phyloP scores from a whole-genome alignment of 2,113 vertebrate species.

The Dicrurus megarhynchus region DNA sequence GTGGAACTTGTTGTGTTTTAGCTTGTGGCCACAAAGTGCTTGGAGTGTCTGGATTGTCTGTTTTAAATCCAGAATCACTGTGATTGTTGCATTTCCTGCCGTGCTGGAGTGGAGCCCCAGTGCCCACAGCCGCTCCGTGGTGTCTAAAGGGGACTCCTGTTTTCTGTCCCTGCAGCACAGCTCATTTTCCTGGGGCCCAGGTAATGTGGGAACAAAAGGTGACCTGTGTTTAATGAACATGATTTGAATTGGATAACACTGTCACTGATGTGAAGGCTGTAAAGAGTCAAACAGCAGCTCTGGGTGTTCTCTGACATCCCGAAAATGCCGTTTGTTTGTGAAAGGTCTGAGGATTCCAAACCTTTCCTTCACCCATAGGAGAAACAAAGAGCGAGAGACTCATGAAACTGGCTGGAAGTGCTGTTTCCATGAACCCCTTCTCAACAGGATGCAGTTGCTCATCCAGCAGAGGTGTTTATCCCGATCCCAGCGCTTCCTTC shows the following conservation, averaged over 20 bases:
- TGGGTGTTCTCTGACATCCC: background rate
- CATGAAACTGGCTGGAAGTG: background rate
- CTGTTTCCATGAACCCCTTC: background rate
- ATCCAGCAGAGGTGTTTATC: background rate
- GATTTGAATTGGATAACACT: background rate
- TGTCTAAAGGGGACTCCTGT: background rate
- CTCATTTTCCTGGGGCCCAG: background rate
- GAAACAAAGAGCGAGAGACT: background rate
- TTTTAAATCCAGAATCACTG: background rate
- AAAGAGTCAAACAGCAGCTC: background rate
- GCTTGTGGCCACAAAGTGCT: background rate
- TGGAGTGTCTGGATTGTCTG: too few species aligned
- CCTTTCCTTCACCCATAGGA: background rate
- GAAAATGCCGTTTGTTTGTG: background rate
- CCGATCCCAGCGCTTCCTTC: background rate
- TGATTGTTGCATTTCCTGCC: background rate
- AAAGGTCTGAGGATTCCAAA: background rate
- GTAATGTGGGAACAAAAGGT: background rate
- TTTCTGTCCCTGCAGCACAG: background rate
- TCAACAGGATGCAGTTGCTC: background rate
- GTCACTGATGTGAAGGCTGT: background rate
- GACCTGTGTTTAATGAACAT: background rate
- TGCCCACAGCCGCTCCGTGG: background rate
- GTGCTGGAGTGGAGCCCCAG: background rate
- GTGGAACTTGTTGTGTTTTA: background rate